Conservation (phyloP, 2,797 vertebrate genomes). For the Clarias pachynema region DNA sequence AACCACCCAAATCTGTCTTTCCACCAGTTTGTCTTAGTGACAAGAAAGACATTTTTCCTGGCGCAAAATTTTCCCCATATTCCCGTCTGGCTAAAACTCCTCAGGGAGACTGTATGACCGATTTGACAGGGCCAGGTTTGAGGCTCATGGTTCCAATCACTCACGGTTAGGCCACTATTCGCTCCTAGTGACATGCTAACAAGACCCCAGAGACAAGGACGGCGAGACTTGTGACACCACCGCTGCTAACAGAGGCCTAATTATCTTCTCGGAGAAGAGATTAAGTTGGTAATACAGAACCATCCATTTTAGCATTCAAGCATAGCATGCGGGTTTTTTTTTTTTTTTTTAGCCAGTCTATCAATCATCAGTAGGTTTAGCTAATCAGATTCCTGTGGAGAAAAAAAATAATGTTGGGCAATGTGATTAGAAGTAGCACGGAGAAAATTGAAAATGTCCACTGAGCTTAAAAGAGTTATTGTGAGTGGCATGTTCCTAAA, state of each 20-base stretch:
- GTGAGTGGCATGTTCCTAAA: conserved; percentile 46
- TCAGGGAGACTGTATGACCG: conserved; percentile 44
- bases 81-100: conserved; percentile 33
- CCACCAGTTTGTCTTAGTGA: neutral
- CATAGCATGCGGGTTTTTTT: neutral
- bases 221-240: conserved; percentile 42
- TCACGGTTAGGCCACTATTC: conserved; percentile 52
- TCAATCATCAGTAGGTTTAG: conserved; percentile 53
- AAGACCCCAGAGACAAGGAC: conserved; percentile 54
- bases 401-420: conserved; percentile 34
- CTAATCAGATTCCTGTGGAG: conserved; percentile 47
- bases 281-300: conserved; percentile 68
- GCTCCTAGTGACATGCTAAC: conserved; percentile 57
- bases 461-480: conserved; percentile 43
- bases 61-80: conserved; percentile 21
- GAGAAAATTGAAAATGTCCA: conserved; percentile 53
- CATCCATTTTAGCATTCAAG: conserved; percentile 45
- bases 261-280: conserved; percentile 76
- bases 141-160: conserved; percentile 46
- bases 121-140: conserved; percentile 51
- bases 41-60: neutral
- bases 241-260: conserved; percentile 75
- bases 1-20: neutral
- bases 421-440: conserved; percentile 51
- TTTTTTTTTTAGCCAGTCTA: conserved; percentile 51